phyloP scores from a whole-genome alignment of 1,140 invertebrate species.

The Heliothis virescens region DNA sequence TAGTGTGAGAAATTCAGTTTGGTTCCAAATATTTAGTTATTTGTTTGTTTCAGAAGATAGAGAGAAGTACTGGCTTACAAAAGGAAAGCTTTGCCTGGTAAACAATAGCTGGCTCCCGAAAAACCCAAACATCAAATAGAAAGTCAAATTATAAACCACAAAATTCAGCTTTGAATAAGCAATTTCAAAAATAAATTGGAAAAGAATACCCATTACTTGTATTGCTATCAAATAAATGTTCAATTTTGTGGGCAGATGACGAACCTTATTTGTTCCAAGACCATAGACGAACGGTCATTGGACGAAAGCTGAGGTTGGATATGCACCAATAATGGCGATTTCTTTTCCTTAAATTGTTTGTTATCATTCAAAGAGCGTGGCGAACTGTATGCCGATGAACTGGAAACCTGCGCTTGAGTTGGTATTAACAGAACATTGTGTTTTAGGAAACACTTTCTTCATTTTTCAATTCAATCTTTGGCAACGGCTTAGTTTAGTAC shows the following conservation, averaged over 20 bases:
- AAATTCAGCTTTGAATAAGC: conserved; percentile 36
- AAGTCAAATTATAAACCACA: background rate
- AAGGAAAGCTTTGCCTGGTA: too few relatives aligned
- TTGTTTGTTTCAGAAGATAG: too few relatives aligned
- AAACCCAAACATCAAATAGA: background rate
- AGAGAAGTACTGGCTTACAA: too few relatives aligned
- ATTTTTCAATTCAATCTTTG: too few relatives aligned
- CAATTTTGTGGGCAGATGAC: conserved; percentile 39
- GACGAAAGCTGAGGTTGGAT: conserved; percentile 33
- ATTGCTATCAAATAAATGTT: conserved; percentile 26
- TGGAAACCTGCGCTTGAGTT: too few relatives aligned
- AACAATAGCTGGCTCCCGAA: background rate
- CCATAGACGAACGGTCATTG: conserved; percentile 10
- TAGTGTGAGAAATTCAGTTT: too few relatives aligned
- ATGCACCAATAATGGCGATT: conserved; percentile 38
- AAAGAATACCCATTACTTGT: conserved; percentile 13
- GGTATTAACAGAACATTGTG: too few relatives aligned
- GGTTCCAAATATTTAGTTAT: too few relatives aligned
- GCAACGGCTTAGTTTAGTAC: too few relatives aligned
- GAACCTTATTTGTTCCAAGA: background rate
- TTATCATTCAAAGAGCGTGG: conserved; percentile 37
- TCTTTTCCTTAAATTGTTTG: conserved; percentile 46
- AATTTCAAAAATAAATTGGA: conserved; percentile 49
- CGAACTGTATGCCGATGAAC: background rate
- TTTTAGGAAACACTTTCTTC: too few relatives aligned